Evolutionary conservation across 2,888 invertebrate species (phyloP).

Genomic region (Pterostichus niger): DNA sequence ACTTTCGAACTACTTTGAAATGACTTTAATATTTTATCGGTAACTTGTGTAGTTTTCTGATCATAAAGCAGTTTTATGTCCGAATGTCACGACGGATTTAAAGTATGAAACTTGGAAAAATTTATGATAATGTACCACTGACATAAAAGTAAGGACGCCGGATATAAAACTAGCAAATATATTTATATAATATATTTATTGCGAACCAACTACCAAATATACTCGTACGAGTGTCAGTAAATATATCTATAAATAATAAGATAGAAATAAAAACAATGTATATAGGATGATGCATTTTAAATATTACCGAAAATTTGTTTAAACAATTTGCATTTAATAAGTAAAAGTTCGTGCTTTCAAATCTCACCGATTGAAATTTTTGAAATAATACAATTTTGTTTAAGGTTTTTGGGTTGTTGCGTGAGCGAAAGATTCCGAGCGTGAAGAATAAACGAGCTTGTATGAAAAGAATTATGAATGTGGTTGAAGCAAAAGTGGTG

Average conservation of each 20-base stretch:
- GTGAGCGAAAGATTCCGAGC: no score
- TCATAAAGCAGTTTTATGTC: slow-evolving; percentile 44
- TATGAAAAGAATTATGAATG: no score
- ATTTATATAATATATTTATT: slow-evolving; percentile 17
- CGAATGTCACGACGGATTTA: slow-evolving; percentile 43
- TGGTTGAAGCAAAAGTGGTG: no score
- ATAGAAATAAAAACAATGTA: no score
- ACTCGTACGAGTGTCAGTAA: neutral
- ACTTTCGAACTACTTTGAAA: slow-evolving; percentile 33
- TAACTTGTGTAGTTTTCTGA: slow-evolving; percentile 34
- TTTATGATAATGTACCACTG: slow-evolving; percentile 47
- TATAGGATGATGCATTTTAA: no score
- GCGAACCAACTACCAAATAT: neutral
- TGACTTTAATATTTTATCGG: slow-evolving; percentile 45
- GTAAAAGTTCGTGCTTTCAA: no score
- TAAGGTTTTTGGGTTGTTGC: no score
- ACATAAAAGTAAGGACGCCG: slow-evolving; percentile 26
- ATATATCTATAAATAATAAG: neutral
- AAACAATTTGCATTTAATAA: no score
- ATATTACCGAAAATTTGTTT: no score
- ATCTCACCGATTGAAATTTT: no score
- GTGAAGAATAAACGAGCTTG: no score
- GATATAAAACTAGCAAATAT: slow-evolving; percentile 12
- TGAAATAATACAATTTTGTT: no score
- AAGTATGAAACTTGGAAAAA: slow-evolving; percentile 26